A percentile compares a stretch with the other conserved stretches of the same genome.
These are phyloP conservation scores for Podocnemis expansa DNA, from an alignment of 2,113 vertebrate genomes.

Conservation along the genomic window DNA sequence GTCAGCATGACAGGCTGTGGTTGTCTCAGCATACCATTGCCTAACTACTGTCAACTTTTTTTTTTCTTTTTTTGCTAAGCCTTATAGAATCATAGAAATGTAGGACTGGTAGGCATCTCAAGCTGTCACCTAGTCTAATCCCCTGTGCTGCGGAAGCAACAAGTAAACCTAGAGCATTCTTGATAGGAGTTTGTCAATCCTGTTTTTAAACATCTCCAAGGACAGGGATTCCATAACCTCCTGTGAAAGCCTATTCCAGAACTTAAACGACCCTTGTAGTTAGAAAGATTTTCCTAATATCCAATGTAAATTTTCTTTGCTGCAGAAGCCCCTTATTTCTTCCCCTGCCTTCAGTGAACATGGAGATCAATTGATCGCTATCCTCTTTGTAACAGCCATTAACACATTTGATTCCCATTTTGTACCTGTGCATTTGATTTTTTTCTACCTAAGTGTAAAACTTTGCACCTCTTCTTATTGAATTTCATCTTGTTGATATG, in stretches of 20 bases:
- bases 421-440: background rate
- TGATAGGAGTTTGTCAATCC: background rate
- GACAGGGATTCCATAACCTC: background rate
- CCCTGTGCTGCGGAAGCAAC: background rate
- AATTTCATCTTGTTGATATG: background rate
- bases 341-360: background rate
- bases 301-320: background rate
- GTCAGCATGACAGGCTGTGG: background rate
- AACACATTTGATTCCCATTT: background rate
- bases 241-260: background rate
- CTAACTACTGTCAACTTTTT: background rate
- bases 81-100: background rate
- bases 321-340: background rate
- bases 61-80: background rate
- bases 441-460: background rate
- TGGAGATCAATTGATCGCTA: background rate
- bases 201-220: background rate
- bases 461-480: background rate
- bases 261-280: background rate
- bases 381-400: background rate
- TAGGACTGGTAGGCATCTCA: background rate
- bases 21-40: background rate
- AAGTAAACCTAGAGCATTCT: background rate
- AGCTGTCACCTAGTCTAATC: background rate
- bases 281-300: background rate